Evolutionary conservation across 2,888 invertebrate genomes (phyloP).

Genomic region (Cetonia aurata): DNA sequence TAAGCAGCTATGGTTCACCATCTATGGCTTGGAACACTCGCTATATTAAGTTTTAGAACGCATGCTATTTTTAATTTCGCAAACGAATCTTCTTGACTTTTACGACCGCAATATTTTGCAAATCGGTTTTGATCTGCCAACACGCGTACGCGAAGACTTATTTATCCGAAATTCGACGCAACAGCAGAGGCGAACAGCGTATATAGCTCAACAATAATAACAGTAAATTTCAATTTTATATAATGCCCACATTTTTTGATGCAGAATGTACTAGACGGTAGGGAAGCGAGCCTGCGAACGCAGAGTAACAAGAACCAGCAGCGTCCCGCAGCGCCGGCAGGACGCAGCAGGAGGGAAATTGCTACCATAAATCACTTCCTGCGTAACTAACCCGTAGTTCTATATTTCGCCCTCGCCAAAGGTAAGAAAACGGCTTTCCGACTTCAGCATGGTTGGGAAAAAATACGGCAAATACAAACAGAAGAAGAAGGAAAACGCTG

Average conservation of each 20-base stretch:
- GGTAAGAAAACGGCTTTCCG: constrained; percentile 43
- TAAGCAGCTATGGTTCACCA: too few relatives aligned
- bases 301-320: constrained; percentile 49
- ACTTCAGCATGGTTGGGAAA: constrained; percentile 23
- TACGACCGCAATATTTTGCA: not conserved
- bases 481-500: constrained; percentile 31
- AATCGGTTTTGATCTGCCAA: not conserved
- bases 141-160: not conserved
- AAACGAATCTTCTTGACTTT: too few relatives aligned
- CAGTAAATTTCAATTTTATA: constrained; percentile 37
- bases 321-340: constrained; percentile 51
- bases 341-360: constrained; percentile 59
- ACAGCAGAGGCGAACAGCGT: constrained; percentile 13
- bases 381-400: constrained; percentile 57
- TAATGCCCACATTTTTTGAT: constrained; percentile 34
- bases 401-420: constrained; percentile 51
- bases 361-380: constrained; percentile 58
- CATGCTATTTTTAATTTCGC: too few relatives aligned
- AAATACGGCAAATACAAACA: constrained; percentile 21
- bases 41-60: too few relatives aligned
- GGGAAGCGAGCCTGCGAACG: constrained; percentile 41
- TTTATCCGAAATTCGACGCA: constrained; percentile 18
- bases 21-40: too few relatives aligned
- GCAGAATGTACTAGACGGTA: constrained; percentile 39
- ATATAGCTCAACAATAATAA: constrained; percentile 35